phyloP scores from a whole-genome alignment of 2,113 vertebrate genomes.

The Myrmophylax atrothorax region DNA sequence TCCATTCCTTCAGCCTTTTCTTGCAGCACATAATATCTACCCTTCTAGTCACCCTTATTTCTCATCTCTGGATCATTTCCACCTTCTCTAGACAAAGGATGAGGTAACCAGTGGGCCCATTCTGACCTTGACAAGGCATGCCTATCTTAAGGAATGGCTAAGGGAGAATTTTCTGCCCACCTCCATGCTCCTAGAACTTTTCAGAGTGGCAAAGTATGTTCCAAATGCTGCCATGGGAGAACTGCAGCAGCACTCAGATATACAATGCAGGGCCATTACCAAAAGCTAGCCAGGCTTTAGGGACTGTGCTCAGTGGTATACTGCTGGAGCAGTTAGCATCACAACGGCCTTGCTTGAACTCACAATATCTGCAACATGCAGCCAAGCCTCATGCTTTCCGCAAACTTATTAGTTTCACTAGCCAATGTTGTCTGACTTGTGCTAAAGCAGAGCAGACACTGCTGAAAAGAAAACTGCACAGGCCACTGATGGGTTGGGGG shows the following conservation, averaged over 20 bases:
- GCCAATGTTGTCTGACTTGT: rapidly evolving
- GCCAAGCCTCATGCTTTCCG: background rate
- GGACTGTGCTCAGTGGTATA: background rate
- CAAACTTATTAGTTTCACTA: background rate
- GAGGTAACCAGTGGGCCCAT: background rate
- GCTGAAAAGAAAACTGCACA: background rate
- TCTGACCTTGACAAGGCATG: background rate
- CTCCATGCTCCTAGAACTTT: background rate
- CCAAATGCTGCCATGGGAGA: background rate
- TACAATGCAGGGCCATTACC: rapidly evolving
- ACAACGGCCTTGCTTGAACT: background rate
- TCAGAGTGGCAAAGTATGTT: background rate
- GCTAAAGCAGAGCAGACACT: background rate
- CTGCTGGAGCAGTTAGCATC: background rate
- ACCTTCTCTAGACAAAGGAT: background rate
- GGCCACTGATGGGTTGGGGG: background rate
- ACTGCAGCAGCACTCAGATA: background rate
- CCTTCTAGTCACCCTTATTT: background rate
- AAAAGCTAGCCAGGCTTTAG: background rate
- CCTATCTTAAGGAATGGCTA: background rate
- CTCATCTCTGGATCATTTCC: background rate
- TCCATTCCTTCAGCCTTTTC: background rate
- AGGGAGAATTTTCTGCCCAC: background rate
- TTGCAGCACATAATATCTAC: background rate
- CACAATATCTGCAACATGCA: background rate